Conservation (phyloP, 2,113 vertebrate species). For the Eurypyga helias region DNA sequence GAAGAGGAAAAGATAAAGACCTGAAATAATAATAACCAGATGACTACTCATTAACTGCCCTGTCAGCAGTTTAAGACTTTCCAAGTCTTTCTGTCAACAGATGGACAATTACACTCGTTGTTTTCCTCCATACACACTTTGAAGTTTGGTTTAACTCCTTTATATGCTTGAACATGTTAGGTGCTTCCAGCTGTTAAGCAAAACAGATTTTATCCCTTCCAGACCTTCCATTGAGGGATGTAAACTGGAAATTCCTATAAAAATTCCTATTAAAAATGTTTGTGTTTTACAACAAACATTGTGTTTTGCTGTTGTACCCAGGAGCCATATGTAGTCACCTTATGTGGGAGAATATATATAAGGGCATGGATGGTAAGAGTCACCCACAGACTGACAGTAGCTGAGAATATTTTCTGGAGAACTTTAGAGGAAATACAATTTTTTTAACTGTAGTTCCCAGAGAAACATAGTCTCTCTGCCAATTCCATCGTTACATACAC, state of each 20-base stretch:
- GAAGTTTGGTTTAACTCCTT: slow-evolving; percentile 31
- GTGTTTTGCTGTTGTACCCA: no score
- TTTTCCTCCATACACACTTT: slow-evolving; percentile 43
- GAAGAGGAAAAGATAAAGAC: slow-evolving; percentile 81
- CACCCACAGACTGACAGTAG: neutral
- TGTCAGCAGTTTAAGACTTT: slow-evolving; percentile 72
- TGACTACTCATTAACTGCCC: slow-evolving; percentile 55
- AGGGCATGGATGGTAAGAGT: rapidly evolving
- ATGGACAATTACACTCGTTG: slow-evolving; percentile 50
- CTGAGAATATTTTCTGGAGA: neutral
- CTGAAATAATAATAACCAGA: slow-evolving; percentile 83
- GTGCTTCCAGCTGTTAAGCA: neutral
- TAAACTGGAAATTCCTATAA: neutral
- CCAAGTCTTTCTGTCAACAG: slow-evolving; percentile 65
- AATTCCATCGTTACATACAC: neutral
- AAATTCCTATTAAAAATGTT: neutral
- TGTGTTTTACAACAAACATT: no score
- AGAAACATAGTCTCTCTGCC: neutral
- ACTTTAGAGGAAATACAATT: neutral
- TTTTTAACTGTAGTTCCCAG: neutral
- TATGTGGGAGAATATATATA: neutral
- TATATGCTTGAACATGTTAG: neutral
- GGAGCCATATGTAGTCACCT: neutral
- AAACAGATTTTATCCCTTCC: neutral
- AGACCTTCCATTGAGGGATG: neutral